Evolutionary conservation across 2,113 vertebrate genomes (phyloP).

Genomic region (Pseudorhombus dupliciocellatus): DNA sequence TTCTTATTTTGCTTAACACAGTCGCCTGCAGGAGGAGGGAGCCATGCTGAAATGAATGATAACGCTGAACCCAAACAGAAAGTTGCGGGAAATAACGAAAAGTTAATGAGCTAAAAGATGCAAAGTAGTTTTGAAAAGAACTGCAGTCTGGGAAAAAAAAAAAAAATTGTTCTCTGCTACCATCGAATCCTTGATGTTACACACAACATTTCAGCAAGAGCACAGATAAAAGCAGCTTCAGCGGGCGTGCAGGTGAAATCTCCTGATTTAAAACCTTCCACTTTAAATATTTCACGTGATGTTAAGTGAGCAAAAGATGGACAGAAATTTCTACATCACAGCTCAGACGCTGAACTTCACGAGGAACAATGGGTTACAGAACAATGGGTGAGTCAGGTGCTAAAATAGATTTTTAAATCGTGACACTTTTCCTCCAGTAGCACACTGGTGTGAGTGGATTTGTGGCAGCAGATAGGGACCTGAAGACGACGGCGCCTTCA

Average conservation of each 20-base stretch:
- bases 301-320: background rate
- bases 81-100: background rate
- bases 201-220: background rate
- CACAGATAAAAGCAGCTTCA: background rate
- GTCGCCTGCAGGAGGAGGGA: too few relatives aligned
- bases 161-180: background rate
- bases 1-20: too few relatives aligned
- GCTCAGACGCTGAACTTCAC: too few relatives aligned
- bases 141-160: background rate
- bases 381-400: too few relatives aligned
- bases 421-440: too few relatives aligned
- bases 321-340: background rate
- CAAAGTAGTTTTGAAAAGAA: background rate
- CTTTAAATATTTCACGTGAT: too few relatives aligned
- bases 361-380: too few relatives aligned
- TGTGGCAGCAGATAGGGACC: background rate
- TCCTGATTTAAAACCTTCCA: background rate
- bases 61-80: background rate
- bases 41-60: background rate
- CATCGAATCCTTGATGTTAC: background rate
- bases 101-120: background rate
- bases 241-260: background rate
- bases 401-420: too few relatives aligned
- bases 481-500: conserved; percentile 9
- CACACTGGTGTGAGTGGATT: too few relatives aligned